Percentiles rank a stretch among this genome's conserved stretches.
These are phyloP conservation scores for Diploscapter pachys DNA, from an alignment of 1,140 invertebrate species.

Conservation along the genomic window DNA sequence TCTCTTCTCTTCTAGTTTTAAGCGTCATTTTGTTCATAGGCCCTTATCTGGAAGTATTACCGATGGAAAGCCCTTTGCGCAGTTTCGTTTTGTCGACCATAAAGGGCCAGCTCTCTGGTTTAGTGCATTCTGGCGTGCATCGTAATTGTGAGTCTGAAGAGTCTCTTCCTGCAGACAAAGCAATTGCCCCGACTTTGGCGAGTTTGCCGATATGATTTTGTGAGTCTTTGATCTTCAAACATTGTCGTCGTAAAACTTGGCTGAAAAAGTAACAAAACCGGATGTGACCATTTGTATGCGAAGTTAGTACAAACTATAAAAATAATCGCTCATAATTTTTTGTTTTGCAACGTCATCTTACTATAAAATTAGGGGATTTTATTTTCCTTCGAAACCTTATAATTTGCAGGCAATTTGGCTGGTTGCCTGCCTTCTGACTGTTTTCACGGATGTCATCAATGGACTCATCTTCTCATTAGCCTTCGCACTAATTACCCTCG, in stretches of 20 bases:
- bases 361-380: neutral
- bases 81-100: neutral
- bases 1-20: slow-evolving; percentile 58
- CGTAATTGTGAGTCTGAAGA: slow-evolving; percentile 63
- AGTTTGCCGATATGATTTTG: slow-evolving; percentile 61
- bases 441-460: slow-evolving; percentile 65
- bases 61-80: slow-evolving; percentile 53
- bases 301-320: slow-evolving; percentile 12
- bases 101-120: slow-evolving; percentile 28
- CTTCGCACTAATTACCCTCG: slow-evolving; percentile 63
- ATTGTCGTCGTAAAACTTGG: slow-evolving; percentile 10
- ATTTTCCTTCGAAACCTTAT: slow-evolving; percentile 12
- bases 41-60: slow-evolving; percentile 63
- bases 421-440: slow-evolving; percentile 64
- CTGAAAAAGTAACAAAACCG: slow-evolving; percentile 1
- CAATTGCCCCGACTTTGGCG: slow-evolving; percentile 60
- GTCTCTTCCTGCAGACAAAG: slow-evolving; percentile 61
- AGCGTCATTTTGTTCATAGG: slow-evolving; percentile 62
- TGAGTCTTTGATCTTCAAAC: slow-evolving; percentile 33
- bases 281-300: neutral
- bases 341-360: neutral
- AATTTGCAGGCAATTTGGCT: slow-evolving; percentile 63
- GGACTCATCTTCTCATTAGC: slow-evolving; percentile 64
- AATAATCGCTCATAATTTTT: neutral
- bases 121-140: slow-evolving; percentile 64